Conservation (phyloP, 2,113 vertebrate genomes). For the Anhinga rufa region DNA sequence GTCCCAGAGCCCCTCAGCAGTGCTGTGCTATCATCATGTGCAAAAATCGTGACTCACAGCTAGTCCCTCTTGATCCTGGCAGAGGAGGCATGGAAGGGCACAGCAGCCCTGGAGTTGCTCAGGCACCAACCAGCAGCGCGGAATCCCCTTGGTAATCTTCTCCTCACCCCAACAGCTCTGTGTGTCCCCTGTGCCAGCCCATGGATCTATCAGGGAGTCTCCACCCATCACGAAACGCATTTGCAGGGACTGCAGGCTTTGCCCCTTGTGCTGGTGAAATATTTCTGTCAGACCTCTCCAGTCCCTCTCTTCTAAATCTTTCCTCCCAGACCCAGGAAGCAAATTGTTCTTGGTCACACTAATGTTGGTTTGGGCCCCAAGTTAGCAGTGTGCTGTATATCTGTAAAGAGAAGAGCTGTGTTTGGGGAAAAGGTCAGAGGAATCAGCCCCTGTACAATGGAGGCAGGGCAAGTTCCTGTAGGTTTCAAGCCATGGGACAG, state of each 20-base stretch:
- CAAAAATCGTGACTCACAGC: background rate
- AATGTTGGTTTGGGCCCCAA: background rate
- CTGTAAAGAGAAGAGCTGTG: background rate
- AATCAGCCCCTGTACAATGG: accelerated
- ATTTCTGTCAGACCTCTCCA: background rate
- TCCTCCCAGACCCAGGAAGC: background rate
- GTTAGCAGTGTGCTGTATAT: background rate
- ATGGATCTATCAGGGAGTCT: background rate
- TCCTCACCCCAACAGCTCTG: background rate
- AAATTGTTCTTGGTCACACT: background rate
- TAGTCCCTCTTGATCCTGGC: background rate
- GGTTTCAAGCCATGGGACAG: background rate
- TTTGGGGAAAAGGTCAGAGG: background rate
- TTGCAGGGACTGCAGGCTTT: accelerated
- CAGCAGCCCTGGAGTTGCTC: background rate
- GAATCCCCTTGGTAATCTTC: background rate
- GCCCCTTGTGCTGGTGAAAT: background rate
- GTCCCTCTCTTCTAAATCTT: background rate
- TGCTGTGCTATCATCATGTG: background rate
- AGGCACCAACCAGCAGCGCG: background rate
- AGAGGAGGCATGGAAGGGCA: background rate
- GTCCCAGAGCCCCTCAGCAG: background rate
- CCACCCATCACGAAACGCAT: background rate
- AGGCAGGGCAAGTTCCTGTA: background rate
- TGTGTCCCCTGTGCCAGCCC: background rate